Evolutionary conservation across 2,797 vertebrate species (phyloP).

Genomic region (Alosa sapidissima): DNA sequence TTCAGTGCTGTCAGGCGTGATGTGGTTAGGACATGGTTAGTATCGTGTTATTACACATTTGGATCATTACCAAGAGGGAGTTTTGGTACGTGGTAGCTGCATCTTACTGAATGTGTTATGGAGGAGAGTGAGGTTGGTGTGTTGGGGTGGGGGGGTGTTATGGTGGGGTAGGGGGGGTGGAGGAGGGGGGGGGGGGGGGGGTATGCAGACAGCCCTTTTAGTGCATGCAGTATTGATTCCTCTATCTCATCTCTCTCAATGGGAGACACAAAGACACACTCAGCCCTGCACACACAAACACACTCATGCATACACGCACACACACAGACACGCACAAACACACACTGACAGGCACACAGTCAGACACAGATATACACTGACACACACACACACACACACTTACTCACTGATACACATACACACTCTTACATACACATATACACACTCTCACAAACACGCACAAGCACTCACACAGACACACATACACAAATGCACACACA

Average conservation of each 20-base stretch:
- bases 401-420: background rate
- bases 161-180: background rate
- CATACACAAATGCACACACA: too few relatives aligned
- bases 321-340: background rate
- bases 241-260: background rate
- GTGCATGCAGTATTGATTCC: background rate
- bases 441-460: background rate
- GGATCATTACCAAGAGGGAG: background rate
- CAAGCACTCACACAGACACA: too few relatives aligned
- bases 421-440: background rate
- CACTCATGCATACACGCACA: background rate
- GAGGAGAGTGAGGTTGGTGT: background rate
- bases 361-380: background rate
- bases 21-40: background rate
- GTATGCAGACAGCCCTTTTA: slow-evolving; percentile 6
- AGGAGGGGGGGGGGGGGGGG: background rate
- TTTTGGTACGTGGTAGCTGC: too few relatives aligned
- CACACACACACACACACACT: background rate
- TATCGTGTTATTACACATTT: background rate
- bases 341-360: background rate
- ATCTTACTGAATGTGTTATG: background rate
- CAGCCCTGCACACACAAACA: background rate
- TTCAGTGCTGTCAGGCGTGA: background rate
- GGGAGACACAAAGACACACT: background rate
- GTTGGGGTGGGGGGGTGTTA: too few relatives aligned